Base-by-base conservation (phyloP, 2,888 invertebrate species). In the Campopleginae sp. region DNA sequence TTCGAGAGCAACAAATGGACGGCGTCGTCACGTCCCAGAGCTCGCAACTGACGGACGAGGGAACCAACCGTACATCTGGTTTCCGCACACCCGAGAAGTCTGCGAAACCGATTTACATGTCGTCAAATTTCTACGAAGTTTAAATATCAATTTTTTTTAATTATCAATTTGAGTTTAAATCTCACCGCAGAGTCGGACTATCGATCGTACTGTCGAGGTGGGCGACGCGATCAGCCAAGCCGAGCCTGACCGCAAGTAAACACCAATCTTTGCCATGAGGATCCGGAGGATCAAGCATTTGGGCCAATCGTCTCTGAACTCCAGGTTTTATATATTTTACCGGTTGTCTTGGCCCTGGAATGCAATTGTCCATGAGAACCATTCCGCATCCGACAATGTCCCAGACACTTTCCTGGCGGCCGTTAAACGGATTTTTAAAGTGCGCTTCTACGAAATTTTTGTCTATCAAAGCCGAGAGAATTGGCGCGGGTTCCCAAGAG, bases 231-330 rank as follows among this genome's bases (percentile, higher is more conserved):
- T 96, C 95, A 17, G 95, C 95, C 84, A 96, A 95, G 76, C 96
- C 96, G 80, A 97, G 94, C 87, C 96, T 95, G 74, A 96, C 95
- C 17, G 97, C 97, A 82, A 97, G 93, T 90, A 97, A 95, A 91
- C 97, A 95, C 97, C 97, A 97, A 92, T 97, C 97, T 90, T 96
- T 95, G 27, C 96, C 96, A 82, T 96, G 95, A 17, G 95, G 95
- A 92, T 96, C 96, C 0, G 96, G 96, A 23, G 96, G 96, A 93
- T 97, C 97, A 80, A 97, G 93, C 89, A 96, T 94, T 85, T 95
- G 95, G 87, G 96, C 96, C 79, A 97, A 92, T 91, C 95, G 94
- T 88, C 95, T 94, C 85, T 96, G 95, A 27, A 95, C 94, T 58
- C 95, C 94, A 19, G 95, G 94, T 54, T 95, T 95, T 46, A 97